Evolutionary conservation across 2,888 invertebrate species (phyloP).

Genomic region (Frankliniella fusca): DNA sequence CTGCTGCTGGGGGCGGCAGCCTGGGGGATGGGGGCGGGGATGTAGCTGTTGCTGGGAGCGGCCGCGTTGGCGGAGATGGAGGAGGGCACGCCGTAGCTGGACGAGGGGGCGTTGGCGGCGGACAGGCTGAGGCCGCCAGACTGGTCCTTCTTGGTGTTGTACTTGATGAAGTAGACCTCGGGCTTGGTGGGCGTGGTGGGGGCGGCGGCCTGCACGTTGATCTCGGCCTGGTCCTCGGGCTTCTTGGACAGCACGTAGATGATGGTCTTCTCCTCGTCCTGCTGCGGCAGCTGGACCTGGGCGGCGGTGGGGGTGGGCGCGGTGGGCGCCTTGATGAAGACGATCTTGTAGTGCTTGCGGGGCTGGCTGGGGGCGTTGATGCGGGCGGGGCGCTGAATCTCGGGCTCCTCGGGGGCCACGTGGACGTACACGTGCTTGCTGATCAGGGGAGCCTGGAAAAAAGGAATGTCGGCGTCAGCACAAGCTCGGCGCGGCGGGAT

Average conservation of each 20-base stretch:
- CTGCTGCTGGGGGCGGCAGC: conserved; percentile 11
- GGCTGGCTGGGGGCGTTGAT: conserved; percentile 35
- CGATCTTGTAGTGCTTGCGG: conserved; percentile 42
- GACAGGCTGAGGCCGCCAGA: conserved; percentile 43
- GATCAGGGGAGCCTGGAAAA: conserved; percentile 34
- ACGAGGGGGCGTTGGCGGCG: neutral
- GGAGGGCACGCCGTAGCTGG: conserved; percentile 13
- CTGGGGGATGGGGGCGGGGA: neutral
- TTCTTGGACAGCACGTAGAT: conserved; percentile 38
- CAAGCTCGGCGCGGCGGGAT: neutral
- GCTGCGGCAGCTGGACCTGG: conserved; percentile 36
- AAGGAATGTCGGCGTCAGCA: neutral
- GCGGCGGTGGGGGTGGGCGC: conserved; percentile 34
- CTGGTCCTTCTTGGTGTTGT: conserved; percentile 29
- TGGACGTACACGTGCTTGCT: conserved; percentile 47
- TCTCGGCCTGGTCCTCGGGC: conserved; percentile 29
- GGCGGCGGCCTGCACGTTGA: conserved; percentile 22
- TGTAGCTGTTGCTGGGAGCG: neutral
- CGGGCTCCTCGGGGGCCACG: conserved; percentile 43
- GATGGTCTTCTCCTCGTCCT: conserved; percentile 36
- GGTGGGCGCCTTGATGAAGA: conserved; percentile 41
- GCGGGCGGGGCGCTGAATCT: conserved; percentile 31
- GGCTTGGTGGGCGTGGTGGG: conserved; percentile 30
- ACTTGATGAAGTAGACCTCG: conserved; percentile 32
- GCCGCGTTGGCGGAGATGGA: conserved; percentile 15